These are phyloP conservation scores for Calameuta filiformis DNA, from an alignment of 2,888 invertebrate genomes.

Conservation along the genomic window DNA sequence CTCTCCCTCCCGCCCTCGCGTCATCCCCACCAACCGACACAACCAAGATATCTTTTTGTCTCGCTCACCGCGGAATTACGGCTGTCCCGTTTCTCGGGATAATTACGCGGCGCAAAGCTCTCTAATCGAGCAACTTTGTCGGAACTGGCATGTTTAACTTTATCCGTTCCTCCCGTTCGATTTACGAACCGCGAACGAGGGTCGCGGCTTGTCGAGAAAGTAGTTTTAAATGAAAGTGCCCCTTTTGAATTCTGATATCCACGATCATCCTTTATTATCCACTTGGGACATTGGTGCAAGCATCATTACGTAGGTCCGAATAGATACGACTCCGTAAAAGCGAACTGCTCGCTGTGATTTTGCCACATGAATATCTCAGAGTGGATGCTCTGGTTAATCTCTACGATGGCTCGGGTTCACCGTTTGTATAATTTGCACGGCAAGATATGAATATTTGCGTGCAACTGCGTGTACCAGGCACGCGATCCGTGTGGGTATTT, in stretches of 20 bases:
- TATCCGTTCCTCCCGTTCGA: constrained; percentile 1
- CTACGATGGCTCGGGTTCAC: not conserved
- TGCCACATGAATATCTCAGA: not conserved
- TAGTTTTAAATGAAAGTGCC: not conserved
- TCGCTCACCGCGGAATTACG: constrained; percentile 14
- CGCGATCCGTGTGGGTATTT: not conserved
- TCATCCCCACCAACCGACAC: not conserved
- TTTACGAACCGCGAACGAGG: not conserved
- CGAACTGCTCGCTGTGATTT: no score
- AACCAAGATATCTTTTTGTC: not conserved
- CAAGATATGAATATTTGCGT: not conserved
- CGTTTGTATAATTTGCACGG: not conserved
- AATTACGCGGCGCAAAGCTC: constrained; percentile 30
- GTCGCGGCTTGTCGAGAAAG: constrained; percentile 1
- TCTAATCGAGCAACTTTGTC: constrained; percentile 30
- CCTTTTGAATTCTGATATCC: not conserved
- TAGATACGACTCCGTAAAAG: no score
- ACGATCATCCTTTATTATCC: not conserved
- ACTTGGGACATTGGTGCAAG: no score
- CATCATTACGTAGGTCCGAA: no score
- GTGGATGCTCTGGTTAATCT: not conserved
- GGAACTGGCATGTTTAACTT: constrained; percentile 10
- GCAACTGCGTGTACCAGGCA: not conserved
- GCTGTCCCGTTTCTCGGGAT: constrained; percentile 30
- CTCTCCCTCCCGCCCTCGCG: not conserved